Base-by-base conservation (phyloP, 2,888 invertebrate genomes). In the Drosophila rellima region DNA sequence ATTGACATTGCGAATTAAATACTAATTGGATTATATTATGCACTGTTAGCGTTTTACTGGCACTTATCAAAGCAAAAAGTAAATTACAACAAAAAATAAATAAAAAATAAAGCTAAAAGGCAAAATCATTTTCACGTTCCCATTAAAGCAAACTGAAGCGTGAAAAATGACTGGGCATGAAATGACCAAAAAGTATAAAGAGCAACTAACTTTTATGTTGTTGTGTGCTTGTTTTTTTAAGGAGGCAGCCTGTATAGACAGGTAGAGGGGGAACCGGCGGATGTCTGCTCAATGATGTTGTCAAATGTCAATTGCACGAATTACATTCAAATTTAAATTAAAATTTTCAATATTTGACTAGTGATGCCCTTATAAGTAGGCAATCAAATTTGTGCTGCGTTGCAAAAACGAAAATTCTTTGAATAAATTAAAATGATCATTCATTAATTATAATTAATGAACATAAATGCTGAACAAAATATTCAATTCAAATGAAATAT, bases 121-220 rank as follows among this genome's bases (percentile, higher is more conserved):
- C 63, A 63, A 82, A 83, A 79, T 82, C 76, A 75, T 76, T 72
- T 80, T 74, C 62, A 82, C 73, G 60, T 75, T 62, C 54, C 68
- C 69, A 69, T 79, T 67, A 77, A 78, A 62, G 61, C 39, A 70
- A 81, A 65, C 77, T 81, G 69, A 85, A 82, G 88, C 86, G 83
- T 88, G 74, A 74, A 74, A 70, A 74, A 79, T 79, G 74, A 80
- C 74, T 67, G 73, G 79, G 85, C 75, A 90, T 90, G 90, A 90
- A 89, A 91, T 91, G 91, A 90, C 91, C 91, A 91, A 80, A 90
- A 77, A 33, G 37, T 44, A 60, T 68, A 65, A 56, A 44, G 55
- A 26, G 29, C 7, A 37, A 35, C 37, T 64, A 42, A 33, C 17
- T 44, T 52, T 70, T 57, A 45, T 62, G 47, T 60, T 57, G 47